Base-by-base conservation (phyloP, 2,888 invertebrate species). In the Eupelmus urozonus region DNA sequence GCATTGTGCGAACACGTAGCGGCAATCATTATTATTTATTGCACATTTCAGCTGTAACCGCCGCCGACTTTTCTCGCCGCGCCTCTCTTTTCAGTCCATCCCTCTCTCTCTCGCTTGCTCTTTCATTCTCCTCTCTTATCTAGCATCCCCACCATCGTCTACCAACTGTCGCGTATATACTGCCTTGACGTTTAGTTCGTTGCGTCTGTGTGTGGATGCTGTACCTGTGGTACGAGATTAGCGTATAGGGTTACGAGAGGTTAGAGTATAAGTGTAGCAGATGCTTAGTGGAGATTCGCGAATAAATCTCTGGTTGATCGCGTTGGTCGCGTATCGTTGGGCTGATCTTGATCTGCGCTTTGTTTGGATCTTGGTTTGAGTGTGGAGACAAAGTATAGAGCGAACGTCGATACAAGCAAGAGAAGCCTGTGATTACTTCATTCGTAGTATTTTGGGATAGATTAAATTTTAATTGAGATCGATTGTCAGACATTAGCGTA, bases 11-110 rank as follows among this genome's bases (percentile, higher is more conserved):
- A 87, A 86, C 89, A 88, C 89, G 89, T 89, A 89, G 84, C 82
- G 81, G 84, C 86, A 86, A 88, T 89, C 86, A 88, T 87, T 86
- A 87, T 88, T 88, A 88, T 88, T 88, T 88, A 88, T 88, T 86
- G 82, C 82, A 79, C 84, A 83, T 85, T 84, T 85, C 84, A 82
- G 80, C 80, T 70, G 82, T 81, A 53, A n/a, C 13, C 83, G 85
- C 84, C 82, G 82, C 78, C 70, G 81, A 84, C 81, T 85, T 84
- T 85, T 85, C 83, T 82, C 76, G 62, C 60, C 34, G 76, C 69
- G 62, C 69, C 78, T 80, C 74, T 63, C n/a, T n/a, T n/a, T n/a
- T n/a, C n/a, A n/a, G n/a, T n/a, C n/a, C n/a, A n/a, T 63, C 51
- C 53, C 74, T 27, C 65, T 51, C 27, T 34, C 57, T 5, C 18